Evolutionary conservation across 2,113 vertebrate genomes (phyloP).

Genomic region (Pelvicachromis taeniatus): DNA sequence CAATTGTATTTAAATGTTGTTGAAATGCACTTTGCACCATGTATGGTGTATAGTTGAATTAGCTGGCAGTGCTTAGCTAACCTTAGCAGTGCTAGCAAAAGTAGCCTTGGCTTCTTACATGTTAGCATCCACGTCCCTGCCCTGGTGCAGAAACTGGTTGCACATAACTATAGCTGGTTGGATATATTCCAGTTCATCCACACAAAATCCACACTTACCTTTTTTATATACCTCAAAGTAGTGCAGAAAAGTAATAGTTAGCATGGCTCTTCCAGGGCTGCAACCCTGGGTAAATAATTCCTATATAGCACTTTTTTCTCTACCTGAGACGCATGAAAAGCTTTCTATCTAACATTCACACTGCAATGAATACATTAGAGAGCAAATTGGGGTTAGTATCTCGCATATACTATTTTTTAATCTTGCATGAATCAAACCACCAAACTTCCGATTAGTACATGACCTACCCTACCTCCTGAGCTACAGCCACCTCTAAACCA

Average conservation of each 20-base stretch:
- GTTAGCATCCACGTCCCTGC: accelerated
- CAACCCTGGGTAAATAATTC: not conserved
- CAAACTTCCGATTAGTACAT: not conserved
- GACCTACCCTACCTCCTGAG: not conserved
- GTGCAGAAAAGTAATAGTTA: not conserved
- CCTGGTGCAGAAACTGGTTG: not conserved
- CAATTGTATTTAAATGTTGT: not conserved
- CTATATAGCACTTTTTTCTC: not conserved
- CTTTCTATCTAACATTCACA: not conserved
- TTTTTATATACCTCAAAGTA: no score
- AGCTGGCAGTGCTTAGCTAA: not conserved
- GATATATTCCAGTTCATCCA: not conserved
- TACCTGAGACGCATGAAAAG: accelerated
- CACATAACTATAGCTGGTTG: not conserved
- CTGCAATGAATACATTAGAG: accelerated
- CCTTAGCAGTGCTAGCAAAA: accelerated
- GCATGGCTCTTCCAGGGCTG: not conserved
- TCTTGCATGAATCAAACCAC: not conserved
- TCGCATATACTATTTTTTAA: not conserved
- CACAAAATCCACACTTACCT: not conserved
- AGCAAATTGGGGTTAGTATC: not conserved
- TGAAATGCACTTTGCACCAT: accelerated
- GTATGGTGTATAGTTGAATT: not conserved
- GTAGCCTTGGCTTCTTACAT: not conserved
- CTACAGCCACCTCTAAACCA: not conserved